Base-by-base conservation (phyloP, 1,140 invertebrate genomes). In the Mycetomoellerius zeteki region DNA sequence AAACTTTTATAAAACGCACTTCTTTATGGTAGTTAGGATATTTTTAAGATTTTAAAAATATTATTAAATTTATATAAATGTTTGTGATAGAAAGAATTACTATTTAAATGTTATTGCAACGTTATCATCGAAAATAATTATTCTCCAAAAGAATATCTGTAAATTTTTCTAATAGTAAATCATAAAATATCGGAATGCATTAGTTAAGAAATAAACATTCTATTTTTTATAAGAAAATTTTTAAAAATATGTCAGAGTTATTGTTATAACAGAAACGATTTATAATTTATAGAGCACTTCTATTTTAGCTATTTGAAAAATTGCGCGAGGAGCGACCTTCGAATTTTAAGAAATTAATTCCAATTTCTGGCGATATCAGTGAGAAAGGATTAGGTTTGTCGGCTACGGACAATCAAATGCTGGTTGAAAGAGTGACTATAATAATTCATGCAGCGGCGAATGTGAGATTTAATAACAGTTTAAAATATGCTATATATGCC, bases 371-470 rank as follows among this genome's bases (percentile, higher is more conserved):
- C 2, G 98, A 99, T 94, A 96, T 98, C 0, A 96, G 96, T 47
- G 92, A 97, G 71, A 91, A 96, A 10, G 96, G 96, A 1, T 90
- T 98, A 76, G 97, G 97, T 81, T 90, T 97, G n/a, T 93, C 95
- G 3, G 87, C 92, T 16, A 92, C 96, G 73, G 97, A 97, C 65
- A 95, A 96, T 85, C 92, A 96, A 80, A 86, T 96, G 1, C 92
- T 99, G 1, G 95, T 95, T 10, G 96, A 97, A 10, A 96, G 97
- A 91, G 97, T 99, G 0, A 97, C 97, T 8, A 96, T 99, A 21
- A 97, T 99, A 8, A 99, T 99, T 94, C 99, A 99, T 93, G 98
- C 97, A 1, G 99, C 99, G 0, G 99, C 99, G 1, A 99, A 98
- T 85, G 97, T 99, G 73, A 98, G 97, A 93, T 99, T 99, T 94